Percentiles rank a stretch among this genome's conserved stretches.
phyloP scores from a whole-genome alignment of 2,797 vertebrate species.

The Poliocrania exsul region DNA sequence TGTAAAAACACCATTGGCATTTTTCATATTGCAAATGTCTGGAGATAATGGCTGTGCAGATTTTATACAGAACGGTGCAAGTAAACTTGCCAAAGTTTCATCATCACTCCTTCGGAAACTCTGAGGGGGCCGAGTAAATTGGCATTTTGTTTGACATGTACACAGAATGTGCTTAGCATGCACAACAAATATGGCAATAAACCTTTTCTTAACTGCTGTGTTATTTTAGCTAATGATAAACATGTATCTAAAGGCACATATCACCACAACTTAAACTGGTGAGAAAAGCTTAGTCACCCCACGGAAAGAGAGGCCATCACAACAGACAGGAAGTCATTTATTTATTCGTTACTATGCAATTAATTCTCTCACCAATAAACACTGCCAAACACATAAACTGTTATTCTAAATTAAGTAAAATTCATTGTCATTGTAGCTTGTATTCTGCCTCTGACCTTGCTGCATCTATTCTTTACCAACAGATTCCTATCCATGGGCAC shows the following conservation, averaged over 20 bases:
- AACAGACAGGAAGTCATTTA: background rate
- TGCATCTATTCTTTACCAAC: background rate
- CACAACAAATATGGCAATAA: constrained; percentile 39
- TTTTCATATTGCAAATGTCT: constrained; percentile 62
- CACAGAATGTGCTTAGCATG: constrained; percentile 48
- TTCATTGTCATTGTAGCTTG: background rate
- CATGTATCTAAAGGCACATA: constrained; percentile 25
- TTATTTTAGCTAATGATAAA: constrained; percentile 57
- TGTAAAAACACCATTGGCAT: constrained; percentile 62
- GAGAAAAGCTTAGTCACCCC: constrained; percentile 11
- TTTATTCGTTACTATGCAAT: background rate
- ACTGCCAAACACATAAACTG: background rate
- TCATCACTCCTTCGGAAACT: constrained; percentile 62
- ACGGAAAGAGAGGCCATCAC: background rate
- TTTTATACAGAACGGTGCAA: constrained; percentile 27
- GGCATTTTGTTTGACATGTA: constrained; percentile 57
- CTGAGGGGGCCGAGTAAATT: constrained; percentile 52
- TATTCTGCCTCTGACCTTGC: background rate
- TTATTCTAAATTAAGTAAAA: background rate
- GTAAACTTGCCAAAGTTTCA: constrained; percentile 65
- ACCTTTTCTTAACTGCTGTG: constrained; percentile 53
- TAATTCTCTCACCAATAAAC: background rate
- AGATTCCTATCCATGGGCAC: background rate
- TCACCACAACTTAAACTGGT: background rate
- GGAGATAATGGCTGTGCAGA: constrained; percentile 49